Base-by-base conservation (phyloP, 2,113 vertebrate species). In the Lycocorax pyrrhopterus region DNA sequence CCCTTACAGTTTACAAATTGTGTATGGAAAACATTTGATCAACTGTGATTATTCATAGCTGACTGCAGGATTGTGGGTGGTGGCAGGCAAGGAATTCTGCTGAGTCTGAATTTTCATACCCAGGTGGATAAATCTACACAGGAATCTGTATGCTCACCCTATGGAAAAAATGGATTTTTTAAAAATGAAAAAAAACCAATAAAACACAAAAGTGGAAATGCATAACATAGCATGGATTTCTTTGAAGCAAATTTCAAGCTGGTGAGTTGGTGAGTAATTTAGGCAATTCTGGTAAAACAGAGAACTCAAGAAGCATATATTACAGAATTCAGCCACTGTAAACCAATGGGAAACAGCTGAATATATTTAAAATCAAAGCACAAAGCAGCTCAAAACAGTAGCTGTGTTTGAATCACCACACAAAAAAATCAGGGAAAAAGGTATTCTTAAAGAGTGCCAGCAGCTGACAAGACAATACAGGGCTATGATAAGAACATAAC, bases 331-430 rank as follows among this genome's bases (percentile, higher is more conserved):
- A 81, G 4, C 4, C 6, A 46, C 2, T 94, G 73, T 82, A 89
- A 93, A 93, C 16, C 37, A 87, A 47, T 69, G 47, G 51, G 53
- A 81, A 93, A 82, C 47, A 39, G 44, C 39, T 67, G 63, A 94
- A 94, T 93, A 49, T 53, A 86, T 90, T 97, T 95, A 43, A 97
- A 91, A 93, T 85, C 69, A 91, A 94, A 94, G 85, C 53, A 93
- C 16, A 29, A 64, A 91, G 23, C 18, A 77, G 43, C 52, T 95
- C 51, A 93, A 95, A 97, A 91, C 41, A 91, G 58, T 92, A 94
- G 78, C 90, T 94, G 53, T 73, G 77, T 95, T 91, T 78, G 64
- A 96, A 71, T 82, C 20, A 88, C 56, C 93, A 64, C 49, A 94
- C 43, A 22, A 95, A 95, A 21, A 84, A 91, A 52, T 35, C 7